Conservation (phyloP, 2,888 invertebrate genomes). For the Zonitis immaculata region DNA sequence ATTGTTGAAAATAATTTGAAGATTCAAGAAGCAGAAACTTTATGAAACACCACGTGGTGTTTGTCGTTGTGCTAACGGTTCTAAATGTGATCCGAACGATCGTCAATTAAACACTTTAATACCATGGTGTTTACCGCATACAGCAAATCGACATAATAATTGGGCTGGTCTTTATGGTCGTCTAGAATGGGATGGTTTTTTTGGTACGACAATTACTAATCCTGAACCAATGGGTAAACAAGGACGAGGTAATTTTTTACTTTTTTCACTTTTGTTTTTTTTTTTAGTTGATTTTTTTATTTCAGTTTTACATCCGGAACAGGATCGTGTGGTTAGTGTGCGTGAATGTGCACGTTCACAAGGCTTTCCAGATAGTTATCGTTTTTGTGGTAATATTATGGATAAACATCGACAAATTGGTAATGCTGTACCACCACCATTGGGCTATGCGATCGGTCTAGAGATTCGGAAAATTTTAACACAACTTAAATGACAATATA, state of each 20-base stretch:
- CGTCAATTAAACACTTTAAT: constrained; percentile 78
- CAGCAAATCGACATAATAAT: constrained; percentile 78
- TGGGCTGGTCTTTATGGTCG: constrained; percentile 84
- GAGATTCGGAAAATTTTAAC: constrained; percentile 60
- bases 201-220: constrained; percentile 79
- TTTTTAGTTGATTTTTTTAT: constrained; percentile 18
- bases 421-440: constrained; percentile 82
- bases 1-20: constrained; percentile 21
- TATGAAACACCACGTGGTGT: constrained; percentile 62
- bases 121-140: constrained; percentile 86
- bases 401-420: constrained; percentile 83
- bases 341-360: constrained; percentile 84
- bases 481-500: neutral
- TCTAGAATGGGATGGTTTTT: constrained; percentile 78
- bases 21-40: constrained; percentile 50
- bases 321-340: constrained; percentile 77
- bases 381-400: constrained; percentile 68
- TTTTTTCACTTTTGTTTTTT: neutral
- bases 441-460: constrained; percentile 69
- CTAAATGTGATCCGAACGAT: constrained; percentile 64
- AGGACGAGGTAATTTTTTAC: constrained; percentile 59
- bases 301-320: constrained; percentile 77
- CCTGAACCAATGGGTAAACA: constrained; percentile 91
- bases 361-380: constrained; percentile 74
- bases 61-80: constrained; percentile 67